Evolutionary conservation across 1,140 invertebrate species (phyloP), one percentile per base, ranked within the genome.

Genomic region (Caerostris extrusa): DNA sequence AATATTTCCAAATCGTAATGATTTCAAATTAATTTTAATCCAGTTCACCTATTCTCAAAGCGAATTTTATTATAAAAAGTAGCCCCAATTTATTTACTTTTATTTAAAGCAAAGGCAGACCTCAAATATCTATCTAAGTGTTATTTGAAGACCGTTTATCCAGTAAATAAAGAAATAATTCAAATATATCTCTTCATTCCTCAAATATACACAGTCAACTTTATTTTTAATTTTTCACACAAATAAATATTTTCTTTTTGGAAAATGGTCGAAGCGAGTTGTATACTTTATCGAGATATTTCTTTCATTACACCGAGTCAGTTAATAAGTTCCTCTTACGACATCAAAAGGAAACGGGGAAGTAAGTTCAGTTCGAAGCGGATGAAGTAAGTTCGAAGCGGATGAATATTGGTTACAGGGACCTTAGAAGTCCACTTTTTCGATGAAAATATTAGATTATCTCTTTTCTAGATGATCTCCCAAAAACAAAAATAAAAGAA

Each of bases 381-480:
- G 87, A 89, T 34, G 64, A 61, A 71, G 71, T 64, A 89, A 89
- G 69, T 71, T 89, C 87, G 87, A 89, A 89, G 60, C 50, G 87
- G 69, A 89, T 89, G 87, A 89, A 89, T 89, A 89, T 89, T 89
- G 87, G 87, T 89, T 89, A 87, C 85, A 87, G 85, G 53, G 71
- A 77, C 71, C 71, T 77, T 71, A 71, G 87, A 89, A 34, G 60
- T 34, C 10, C 87, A 12, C 60, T 71, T 64, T 64, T 89, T 71
- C 87, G 64, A 89, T 71, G 87, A 71, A 71, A 89, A 89, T 89
- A 89, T 89, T 89, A 89, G 87, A 89, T 89, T 89, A 89, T 89
- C 87, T 89, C 64, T 89, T 89, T 89, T 69, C 60, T 77, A 50
- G 71, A 77, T 77, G 71, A 34, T 53, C 34, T 12, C 53, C 53